Evolutionary conservation across 2,888 invertebrate species (phyloP), one percentile per base, ranked within the genome.

Genomic region (Cryptophagus acutangulus): DNA sequence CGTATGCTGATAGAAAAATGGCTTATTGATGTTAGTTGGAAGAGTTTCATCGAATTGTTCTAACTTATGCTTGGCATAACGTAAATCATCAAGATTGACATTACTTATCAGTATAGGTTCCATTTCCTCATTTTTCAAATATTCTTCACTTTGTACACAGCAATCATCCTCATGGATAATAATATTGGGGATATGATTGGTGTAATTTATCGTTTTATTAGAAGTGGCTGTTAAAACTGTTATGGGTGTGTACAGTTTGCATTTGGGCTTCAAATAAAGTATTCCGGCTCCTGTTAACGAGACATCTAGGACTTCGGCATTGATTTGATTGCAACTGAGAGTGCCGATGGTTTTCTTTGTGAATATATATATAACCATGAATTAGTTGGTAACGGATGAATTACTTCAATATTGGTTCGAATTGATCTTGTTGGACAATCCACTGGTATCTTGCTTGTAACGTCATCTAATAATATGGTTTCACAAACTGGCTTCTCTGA

Each of bases 401-500:
- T 9, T 14, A 28, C n/a, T 13, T 36, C 37, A 8, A 25, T 30
- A 13, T 31, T 31, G 5, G 20, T 15, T 9, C 3, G 5, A 13
- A 16, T 13, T 3, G 33, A 5, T 5, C 33, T 13, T n/a, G 33
- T 16, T 5, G 33, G 33, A n/a, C 33, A 31, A 20, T 20, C 20
- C 3, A 4, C 5, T 26, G 26, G 26, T 26, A 26, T 8, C 9
- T 26, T 3, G 9, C 3, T n/a, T 6, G n/a, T n/a, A 12, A 26
- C 10, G n/a, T 3, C 12, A 6, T 3, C 12, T 4, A n/a, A 4
- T n/a, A 39, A 13, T 24, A 17, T 18, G 15, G 38, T 34, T 34
- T 41, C 34, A 30, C 43, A 43, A 2, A 35, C 30, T 38, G 43
- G 40, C 25, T 33, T 38, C 28, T 41, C 43, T 15, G 26, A 2